Evolutionary conservation across 2,113 vertebrate species (phyloP).

Genomic region (Enhydra lutris): DNA sequence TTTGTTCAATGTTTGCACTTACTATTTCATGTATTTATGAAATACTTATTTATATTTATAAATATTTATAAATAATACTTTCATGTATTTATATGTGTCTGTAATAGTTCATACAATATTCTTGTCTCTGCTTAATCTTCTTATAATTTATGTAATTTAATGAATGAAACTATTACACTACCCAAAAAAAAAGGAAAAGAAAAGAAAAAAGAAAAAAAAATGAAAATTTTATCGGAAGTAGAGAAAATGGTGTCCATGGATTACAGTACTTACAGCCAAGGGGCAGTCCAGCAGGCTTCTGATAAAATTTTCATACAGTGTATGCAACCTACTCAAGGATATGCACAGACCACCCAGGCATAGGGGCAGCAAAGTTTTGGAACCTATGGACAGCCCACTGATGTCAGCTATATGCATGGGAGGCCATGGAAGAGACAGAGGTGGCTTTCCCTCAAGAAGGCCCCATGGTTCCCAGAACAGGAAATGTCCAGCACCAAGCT

Average conservation of each 20-base stretch:
- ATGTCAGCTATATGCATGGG: constrained; percentile 84
- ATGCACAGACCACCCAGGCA: constrained; percentile 76
- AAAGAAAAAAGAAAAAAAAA: not conserved
- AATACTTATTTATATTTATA: too few species aligned
- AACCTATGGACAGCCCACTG: constrained; percentile 92
- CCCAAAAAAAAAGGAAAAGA: not conserved
- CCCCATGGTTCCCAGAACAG: too few species aligned
- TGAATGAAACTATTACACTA: not conserved
- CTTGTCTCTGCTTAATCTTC: not conserved
- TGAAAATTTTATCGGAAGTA: not conserved
- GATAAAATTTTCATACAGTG: too few species aligned
- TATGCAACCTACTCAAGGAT: not conserved
- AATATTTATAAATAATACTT: not conserved
- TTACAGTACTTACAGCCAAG: not conserved
- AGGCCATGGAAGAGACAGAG: not conserved
- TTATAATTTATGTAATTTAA: not conserved
- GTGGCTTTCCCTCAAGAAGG: not conserved
- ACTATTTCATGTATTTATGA: not conserved
- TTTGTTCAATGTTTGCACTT: not conserved
- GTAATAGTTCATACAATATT: not conserved
- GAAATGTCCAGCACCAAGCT: too few species aligned
- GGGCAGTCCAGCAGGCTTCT: not conserved
- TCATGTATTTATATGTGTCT: not conserved
- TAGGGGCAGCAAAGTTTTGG: constrained; percentile 93
- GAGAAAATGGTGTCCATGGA: not conserved